Conservation (phyloP, 2,113 vertebrate species). For the Proterorhinus semilunaris region DNA sequence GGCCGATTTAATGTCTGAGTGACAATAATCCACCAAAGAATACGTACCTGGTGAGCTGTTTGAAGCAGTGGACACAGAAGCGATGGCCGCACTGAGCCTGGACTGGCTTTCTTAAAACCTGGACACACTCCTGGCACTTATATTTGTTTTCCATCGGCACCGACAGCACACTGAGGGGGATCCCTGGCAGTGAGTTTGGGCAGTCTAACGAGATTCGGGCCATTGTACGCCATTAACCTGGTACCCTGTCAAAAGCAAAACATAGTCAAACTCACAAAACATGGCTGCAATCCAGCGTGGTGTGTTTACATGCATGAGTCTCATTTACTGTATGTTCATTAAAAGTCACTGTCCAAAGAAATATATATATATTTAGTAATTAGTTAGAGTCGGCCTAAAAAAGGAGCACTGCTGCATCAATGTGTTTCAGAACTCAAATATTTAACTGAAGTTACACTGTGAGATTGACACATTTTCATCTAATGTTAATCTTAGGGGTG, state of each 20-base stretch:
- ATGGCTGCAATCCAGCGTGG: not conserved
- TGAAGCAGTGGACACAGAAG: constrained; percentile 88
- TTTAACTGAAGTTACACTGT: too few species aligned
- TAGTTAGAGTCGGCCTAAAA: too few species aligned
- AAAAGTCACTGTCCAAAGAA: too few species aligned
- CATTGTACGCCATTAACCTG: constrained; percentile 71
- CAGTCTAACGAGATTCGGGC: constrained; percentile 75
- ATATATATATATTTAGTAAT: too few species aligned
- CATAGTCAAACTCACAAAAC: not conserved
- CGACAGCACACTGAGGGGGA: constrained; percentile 85
- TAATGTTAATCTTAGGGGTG: too few species aligned
- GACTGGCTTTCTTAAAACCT: constrained; percentile 86
- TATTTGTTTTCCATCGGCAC: constrained; percentile 90
- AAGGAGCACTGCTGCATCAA: too few species aligned
- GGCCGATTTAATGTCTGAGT: not conserved
- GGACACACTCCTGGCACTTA: constrained; percentile 87
- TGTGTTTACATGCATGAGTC: too few species aligned
- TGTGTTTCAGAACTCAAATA: too few species aligned
- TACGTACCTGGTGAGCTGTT: constrained; percentile 84
- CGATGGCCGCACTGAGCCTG: constrained; percentile 94
- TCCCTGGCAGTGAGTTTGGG: constrained; percentile 80
- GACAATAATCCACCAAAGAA: not conserved
- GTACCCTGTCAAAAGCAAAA: constrained; percentile 39
- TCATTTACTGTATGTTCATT: too few species aligned
- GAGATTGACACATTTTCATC: too few species aligned